Base-by-base conservation (phyloP, 2,797 vertebrate species). In the Falco peregrinus region DNA sequence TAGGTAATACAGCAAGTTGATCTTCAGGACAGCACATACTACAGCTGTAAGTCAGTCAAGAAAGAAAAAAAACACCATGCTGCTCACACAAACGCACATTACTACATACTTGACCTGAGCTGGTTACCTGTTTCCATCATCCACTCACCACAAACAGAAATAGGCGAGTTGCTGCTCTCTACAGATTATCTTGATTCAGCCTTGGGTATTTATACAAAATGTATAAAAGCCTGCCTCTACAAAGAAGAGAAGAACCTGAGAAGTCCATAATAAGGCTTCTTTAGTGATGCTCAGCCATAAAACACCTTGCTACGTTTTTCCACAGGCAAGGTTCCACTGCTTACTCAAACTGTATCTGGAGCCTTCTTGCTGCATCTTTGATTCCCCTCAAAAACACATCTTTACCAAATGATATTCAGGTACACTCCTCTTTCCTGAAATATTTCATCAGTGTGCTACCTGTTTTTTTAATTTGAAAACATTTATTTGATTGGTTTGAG, bases 281-380 rank as follows among this genome's bases (percentile, higher is more conserved):
- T 74, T 16, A 80, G 51, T 16, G 35, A 51, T 1, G 10, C n/a
- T 74, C 39, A 43, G 76, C 2, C 21, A 65, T 77, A 78, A 79
- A 82, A 47, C 3, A 21, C 35, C 35, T 48, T 29, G 18, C 48
- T 41, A 4, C 0, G 0, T 47, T 87, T 73, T 70, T 69, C 45
- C 71, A 59, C 0, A 0, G 41, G 11, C 24, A 0, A 1, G 1
- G 18, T 85, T 83, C 31, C 29, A 35, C 22, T 16, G 31, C 48
- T 76, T 33, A 59, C 31, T 45, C 24, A 50, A 80, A 59, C 11
- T 18, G 3, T 14, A 20, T 4, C 41, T 61, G 50, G 8, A 18
- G 6, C 17, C 54, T 39, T 47, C 35, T 20, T 29, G 10, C 29
- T 37, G 16, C 13, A 54, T 8, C 39, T 82, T 37, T 16, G 13